Evolutionary conservation across 2,797 vertebrate genomes (phyloP).

Genomic region (Amniataba percoides): DNA sequence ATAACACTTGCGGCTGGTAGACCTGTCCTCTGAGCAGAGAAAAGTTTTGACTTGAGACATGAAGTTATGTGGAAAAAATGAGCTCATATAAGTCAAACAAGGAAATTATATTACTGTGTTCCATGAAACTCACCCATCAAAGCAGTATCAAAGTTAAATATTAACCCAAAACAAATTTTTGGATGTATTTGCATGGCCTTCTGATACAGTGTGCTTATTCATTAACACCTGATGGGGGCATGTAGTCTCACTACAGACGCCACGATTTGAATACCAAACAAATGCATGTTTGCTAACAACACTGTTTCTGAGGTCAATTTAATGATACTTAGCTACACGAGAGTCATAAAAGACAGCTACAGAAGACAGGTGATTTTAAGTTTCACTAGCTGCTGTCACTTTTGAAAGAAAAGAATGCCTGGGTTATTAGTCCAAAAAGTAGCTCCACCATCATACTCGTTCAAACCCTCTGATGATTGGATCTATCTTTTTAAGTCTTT

Average conservation of each 20-base stretch:
- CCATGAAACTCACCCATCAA: conserved; percentile 12
- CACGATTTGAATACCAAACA: conserved; percentile 54
- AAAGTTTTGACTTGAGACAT: neutral
- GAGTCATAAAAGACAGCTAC: neutral
- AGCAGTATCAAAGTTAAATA: conserved; percentile 3
- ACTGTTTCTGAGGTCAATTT: neutral
- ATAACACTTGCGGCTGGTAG: neutral
- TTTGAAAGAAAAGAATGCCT: neutral
- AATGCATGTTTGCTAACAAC: neutral
- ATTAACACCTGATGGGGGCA: neutral
- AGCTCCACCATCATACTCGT: neutral
- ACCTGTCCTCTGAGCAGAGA: neutral
- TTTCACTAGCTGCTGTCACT: no score
- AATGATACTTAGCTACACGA: no score
- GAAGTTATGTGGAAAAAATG: neutral
- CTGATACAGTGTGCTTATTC: conserved; percentile 8
- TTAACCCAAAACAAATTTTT: conserved; percentile 12
- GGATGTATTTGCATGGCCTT: conserved; percentile 24
- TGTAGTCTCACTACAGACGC: neutral
- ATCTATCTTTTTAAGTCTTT: neutral
- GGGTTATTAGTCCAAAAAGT: neutral
- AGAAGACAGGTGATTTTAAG: no score
- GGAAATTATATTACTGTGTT: conserved; percentile 12
- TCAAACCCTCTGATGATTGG: neutral
- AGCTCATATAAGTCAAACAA: conserved; percentile 1